Evolutionary conservation across 2,797 vertebrate genomes (phyloP).

Genomic region (Chaenodraco wilsoni): DNA sequence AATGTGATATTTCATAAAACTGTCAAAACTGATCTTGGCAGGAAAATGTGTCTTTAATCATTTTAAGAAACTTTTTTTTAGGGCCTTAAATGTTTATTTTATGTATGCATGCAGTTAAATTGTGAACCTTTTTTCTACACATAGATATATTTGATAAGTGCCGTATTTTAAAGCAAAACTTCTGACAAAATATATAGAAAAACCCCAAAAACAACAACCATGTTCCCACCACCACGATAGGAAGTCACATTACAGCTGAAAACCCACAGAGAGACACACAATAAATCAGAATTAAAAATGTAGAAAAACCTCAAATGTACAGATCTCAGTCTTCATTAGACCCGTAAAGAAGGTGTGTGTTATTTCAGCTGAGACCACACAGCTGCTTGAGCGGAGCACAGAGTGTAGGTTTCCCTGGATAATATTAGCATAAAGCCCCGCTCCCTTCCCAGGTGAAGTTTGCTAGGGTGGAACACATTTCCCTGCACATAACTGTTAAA

Average conservation of each 20-base stretch:
- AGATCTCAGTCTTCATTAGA: slow-evolving; percentile 23
- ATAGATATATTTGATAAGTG: background rate
- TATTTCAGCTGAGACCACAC: slow-evolving; percentile 75
- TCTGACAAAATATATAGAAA: background rate
- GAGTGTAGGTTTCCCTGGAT: slow-evolving; percentile 66
- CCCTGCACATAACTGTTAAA: slow-evolving; percentile 49
- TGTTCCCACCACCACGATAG: background rate
- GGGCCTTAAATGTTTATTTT: background rate
- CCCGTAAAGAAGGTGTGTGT: slow-evolving; percentile 46
- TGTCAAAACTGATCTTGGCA: background rate
- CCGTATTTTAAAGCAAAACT: background rate
- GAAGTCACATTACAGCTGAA: background rate
- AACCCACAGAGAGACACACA: background rate
- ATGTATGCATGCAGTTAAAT: background rate
- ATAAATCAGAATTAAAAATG: slow-evolving; percentile 5
- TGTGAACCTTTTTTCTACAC: background rate
- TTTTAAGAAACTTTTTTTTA: background rate
- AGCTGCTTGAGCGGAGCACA: slow-evolving; percentile 58
- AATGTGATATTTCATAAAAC: slow-evolving; percentile 4
- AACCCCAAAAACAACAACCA: background rate
- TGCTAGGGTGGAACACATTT: slow-evolving; percentile 67
- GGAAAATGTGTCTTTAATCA: background rate
- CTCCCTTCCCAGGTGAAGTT: slow-evolving; percentile 59
- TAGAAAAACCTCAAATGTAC: slow-evolving; percentile 16
- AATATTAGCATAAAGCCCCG: slow-evolving; percentile 63